Evolutionary conservation across 2,113 vertebrate species (phyloP).

Genomic region (Microtus ochrogaster): DNA sequence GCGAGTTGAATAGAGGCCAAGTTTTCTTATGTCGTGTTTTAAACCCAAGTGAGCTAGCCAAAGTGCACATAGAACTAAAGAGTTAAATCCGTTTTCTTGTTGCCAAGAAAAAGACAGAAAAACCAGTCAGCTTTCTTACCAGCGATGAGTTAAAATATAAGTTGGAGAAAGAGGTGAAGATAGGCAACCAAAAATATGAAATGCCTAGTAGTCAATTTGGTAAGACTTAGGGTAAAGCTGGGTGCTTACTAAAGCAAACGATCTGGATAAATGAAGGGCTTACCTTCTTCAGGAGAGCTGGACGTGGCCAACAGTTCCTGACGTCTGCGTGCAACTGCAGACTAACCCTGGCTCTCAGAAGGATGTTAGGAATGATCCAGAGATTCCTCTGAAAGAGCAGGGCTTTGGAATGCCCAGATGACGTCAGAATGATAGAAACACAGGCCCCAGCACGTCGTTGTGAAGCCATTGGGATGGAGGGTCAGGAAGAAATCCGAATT

Average conservation of each 20-base stretch:
- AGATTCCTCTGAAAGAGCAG: conserved; percentile 11
- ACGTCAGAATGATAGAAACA: not conserved
- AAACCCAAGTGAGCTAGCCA: not conserved
- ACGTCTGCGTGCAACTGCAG: not conserved
- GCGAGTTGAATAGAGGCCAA: not conserved
- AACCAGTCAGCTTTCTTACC: conserved; percentile 3
- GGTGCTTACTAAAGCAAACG: not conserved
- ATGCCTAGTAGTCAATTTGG: conserved; percentile 1
- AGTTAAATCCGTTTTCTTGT: not conserved
- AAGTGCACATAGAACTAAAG: not conserved
- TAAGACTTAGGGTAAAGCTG: not conserved
- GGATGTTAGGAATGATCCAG: not conserved
- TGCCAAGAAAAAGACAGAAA: not conserved
- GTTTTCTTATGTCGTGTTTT: not conserved
- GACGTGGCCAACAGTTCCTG: not conserved
- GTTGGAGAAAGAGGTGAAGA: not conserved
- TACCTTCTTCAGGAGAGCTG: conserved; percentile 17
- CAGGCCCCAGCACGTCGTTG: not conserved
- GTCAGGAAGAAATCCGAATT: not conserved
- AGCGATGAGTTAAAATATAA: conserved; percentile 11
- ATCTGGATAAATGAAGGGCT: not conserved
- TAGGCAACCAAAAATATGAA: not conserved
- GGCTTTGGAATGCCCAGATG: not conserved
- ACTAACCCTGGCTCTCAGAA: not conserved
- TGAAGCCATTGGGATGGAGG: not conserved